A percentile compares a stretch with the other conserved stretches of the same genome.
These are phyloP conservation scores for Nebria brevicollis DNA, from an alignment of 2,888 invertebrate species.

Conservation along the genomic window DNA sequence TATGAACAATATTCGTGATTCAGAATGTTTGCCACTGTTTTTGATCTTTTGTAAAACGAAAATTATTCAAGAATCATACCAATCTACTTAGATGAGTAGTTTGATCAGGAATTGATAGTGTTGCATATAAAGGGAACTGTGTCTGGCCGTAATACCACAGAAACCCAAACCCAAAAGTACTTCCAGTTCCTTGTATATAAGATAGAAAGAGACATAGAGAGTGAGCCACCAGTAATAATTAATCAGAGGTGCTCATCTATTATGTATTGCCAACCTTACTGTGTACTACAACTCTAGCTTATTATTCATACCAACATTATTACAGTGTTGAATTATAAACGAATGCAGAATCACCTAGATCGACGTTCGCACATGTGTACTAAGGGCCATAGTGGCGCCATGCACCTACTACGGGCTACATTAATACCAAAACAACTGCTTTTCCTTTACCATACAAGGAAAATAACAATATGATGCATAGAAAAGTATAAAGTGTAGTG, in stretches of 20 bases:
- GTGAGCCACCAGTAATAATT: slow-evolving; percentile 56
- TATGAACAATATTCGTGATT: no score
- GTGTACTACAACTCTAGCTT: slow-evolving; percentile 59
- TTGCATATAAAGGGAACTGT: no score
- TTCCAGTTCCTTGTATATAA: not conserved
- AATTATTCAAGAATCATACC: no score
- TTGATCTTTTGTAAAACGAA: no score
- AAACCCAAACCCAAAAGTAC: no score
- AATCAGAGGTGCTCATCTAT: slow-evolving; percentile 59
- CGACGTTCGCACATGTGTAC: not conserved
- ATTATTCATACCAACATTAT: slow-evolving; percentile 64
- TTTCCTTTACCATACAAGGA: not conserved
- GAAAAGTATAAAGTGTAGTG: no score
- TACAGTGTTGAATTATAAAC: slow-evolving; percentile 60
- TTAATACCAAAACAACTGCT: not conserved
- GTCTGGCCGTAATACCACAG: no score
- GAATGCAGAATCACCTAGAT: not conserved
- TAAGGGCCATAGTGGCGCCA: not conserved
- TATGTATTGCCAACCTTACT: slow-evolving; percentile 60
- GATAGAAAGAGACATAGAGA: slow-evolving; percentile 1
- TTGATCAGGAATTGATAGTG: no score
- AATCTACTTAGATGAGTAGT: no score
- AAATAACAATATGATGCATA: no score
- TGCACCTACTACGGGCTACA: not conserved
- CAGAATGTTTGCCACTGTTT: no score